Evolutionary conservation across 2,888 invertebrate species (phyloP).

Genomic region (Nomada flava): DNA sequence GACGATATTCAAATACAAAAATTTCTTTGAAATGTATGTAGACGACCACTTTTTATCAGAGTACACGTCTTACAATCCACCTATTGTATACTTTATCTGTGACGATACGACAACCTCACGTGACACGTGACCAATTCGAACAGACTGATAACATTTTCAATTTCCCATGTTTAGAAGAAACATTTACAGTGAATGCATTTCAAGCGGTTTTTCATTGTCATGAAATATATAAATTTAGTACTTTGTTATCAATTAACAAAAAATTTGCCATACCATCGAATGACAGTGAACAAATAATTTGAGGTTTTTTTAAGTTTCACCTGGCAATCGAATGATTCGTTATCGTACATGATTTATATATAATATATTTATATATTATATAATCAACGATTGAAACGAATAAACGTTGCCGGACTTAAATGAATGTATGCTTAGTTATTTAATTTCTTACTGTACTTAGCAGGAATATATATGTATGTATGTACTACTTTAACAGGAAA

Average conservation of each 20-base stretch:
- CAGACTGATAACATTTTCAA: slow-evolving; percentile 11
- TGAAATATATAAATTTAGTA: background rate
- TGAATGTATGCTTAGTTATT: background rate
- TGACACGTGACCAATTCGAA: slow-evolving; percentile 39
- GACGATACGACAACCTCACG: background rate
- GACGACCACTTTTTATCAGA: background rate
- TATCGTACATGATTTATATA: background rate
- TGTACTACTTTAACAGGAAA: background rate
- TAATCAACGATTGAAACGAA: background rate
- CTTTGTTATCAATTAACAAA: background rate
- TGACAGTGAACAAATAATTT: background rate
- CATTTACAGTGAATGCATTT: background rate
- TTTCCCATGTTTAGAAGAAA: background rate
- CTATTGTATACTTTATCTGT: slow-evolving; percentile 26
- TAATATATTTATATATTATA: no score
- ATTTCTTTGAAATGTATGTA: background rate
- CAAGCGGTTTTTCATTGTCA: background rate
- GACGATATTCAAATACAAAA: background rate
- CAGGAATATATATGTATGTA: background rate
- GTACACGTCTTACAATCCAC: background rate
- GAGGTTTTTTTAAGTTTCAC: slow-evolving; percentile 5
- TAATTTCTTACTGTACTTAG: no score
- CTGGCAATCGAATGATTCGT: background rate
- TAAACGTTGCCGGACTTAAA: background rate
- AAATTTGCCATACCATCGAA: background rate